These are phyloP conservation scores for Sitta carolinensis DNA, from an alignment of 2,797 vertebrate species.

Conservation along the genomic window DNA sequence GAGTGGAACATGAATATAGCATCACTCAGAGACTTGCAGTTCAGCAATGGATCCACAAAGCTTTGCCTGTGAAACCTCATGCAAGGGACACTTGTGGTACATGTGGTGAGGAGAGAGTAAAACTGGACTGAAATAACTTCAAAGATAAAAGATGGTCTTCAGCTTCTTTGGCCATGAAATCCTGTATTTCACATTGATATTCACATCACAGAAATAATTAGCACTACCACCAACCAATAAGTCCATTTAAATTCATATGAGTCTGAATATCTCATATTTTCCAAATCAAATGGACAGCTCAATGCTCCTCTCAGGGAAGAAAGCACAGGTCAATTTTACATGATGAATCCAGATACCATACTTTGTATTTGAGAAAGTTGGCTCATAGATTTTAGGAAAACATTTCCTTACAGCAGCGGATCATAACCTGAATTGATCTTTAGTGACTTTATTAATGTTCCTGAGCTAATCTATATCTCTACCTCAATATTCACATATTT, in stretches of 20 bases:
- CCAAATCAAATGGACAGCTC: background rate
- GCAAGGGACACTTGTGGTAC: rapidly evolving
- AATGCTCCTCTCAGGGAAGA: background rate
- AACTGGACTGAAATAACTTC: background rate
- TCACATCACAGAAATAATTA: background rate
- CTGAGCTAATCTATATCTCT: background rate
- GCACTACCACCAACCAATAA: rapidly evolving
- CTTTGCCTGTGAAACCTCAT: background rate
- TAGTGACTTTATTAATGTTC: background rate
- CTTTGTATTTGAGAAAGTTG: background rate
- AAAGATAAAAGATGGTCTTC: background rate
- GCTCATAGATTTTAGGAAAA: background rate
- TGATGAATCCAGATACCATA: background rate
- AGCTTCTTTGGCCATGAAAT: background rate
- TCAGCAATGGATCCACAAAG: background rate
- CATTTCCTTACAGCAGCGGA: background rate
- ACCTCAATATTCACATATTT: background rate
- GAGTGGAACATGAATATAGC: background rate
- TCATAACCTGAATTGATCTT: background rate
- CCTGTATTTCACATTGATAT: background rate
- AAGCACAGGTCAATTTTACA: background rate
- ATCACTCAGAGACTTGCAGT: background rate
- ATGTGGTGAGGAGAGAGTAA: background rate
- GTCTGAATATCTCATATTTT: background rate
- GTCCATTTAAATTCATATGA: background rate